Evolutionary conservation across 2,113 vertebrate species (phyloP), one percentile per base, ranked within the genome.

Genomic region (Grallaria varia): DNA sequence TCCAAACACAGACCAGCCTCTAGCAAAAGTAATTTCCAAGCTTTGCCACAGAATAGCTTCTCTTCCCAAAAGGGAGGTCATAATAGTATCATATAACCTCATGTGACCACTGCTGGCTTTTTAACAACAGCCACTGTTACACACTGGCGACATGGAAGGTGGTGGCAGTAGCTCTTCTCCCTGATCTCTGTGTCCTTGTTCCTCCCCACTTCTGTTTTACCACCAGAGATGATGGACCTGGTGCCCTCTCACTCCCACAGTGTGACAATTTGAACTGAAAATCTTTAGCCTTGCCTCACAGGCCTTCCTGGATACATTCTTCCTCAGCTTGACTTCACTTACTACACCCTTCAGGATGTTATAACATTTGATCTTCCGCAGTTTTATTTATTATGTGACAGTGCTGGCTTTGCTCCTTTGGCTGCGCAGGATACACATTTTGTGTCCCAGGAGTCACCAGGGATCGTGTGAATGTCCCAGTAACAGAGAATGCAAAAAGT

Each of bases 341-440:
- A 86, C 44, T 93, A 63, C 24, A 84, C 23, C 39, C 92, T 71
- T 84, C 90, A 86, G 47, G 75, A 90, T 91, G n/a, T 74, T 94
- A 53, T 62, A 96, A 90, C 66, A 91, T 93, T 87, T 90, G n/a
- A 92, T 95, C 75, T 90, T 90, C 79, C 56, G 80, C 58, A 30
- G 24, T 84, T 95, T 96, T 90, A 93, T 96, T 96, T 96, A 96
- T 96, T 86, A 88, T 42, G 95, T 94, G 84, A 75, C 79, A 92
- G 31, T 60, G 31, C 80, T 96, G 93, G 92, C 90, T 72, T 95
- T 78, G 60, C 68, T 96, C 47, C 79, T 95, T 77, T 93, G 91
- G 82, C 93, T 90, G 59, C 14, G 25, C 42, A 84, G 85, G 85
- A 93, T 86, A 94, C 64, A 86, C 87, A 68, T 93, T 96, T 92